phyloP scores from a whole-genome alignment of 2,888 invertebrate species.

The Chydorus sphaericus region DNA sequence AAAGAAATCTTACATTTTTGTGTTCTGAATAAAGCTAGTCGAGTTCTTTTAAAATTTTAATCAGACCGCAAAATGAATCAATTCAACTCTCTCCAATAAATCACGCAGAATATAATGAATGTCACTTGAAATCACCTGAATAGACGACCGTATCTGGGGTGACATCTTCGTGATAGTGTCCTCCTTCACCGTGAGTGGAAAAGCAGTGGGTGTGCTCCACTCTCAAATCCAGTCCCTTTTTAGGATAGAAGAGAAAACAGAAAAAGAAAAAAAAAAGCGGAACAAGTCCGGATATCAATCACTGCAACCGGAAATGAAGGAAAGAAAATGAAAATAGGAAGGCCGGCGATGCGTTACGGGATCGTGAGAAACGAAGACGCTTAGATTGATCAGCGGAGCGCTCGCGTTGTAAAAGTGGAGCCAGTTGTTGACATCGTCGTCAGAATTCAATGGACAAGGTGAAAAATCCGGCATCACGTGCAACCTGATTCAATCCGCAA shows the following conservation, averaged over 20 bases:
- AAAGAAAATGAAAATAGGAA: not conserved
- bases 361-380: slow-evolving; percentile 73
- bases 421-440: slow-evolving; percentile 69
- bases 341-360: slow-evolving; percentile 38
- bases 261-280: not conserved
- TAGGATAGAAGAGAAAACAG: slow-evolving; percentile 17
- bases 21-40: too few species aligned
- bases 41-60: too few species aligned
- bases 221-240: slow-evolving; percentile 69
- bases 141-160: slow-evolving; percentile 78
- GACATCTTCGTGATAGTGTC: slow-evolving; percentile 93
- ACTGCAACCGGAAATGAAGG: not conserved
- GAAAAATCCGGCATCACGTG: slow-evolving; percentile 97
- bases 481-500: slow-evolving; percentile 38
- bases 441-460: slow-evolving; percentile 47
- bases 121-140: slow-evolving; percentile 81
- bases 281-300: slow-evolving; percentile 4
- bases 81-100: too few species aligned
- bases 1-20: too few species aligned
- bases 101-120: too few species aligned
- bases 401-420: slow-evolving; percentile 79
- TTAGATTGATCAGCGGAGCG: slow-evolving; percentile 74
- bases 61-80: too few species aligned
- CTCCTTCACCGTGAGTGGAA: slow-evolving; percentile 57
- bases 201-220: slow-evolving; percentile 82